These are phyloP conservation scores for Drosophila elegans DNA, from an alignment of 1,140 invertebrate genomes.

Conservation along the genomic window DNA sequence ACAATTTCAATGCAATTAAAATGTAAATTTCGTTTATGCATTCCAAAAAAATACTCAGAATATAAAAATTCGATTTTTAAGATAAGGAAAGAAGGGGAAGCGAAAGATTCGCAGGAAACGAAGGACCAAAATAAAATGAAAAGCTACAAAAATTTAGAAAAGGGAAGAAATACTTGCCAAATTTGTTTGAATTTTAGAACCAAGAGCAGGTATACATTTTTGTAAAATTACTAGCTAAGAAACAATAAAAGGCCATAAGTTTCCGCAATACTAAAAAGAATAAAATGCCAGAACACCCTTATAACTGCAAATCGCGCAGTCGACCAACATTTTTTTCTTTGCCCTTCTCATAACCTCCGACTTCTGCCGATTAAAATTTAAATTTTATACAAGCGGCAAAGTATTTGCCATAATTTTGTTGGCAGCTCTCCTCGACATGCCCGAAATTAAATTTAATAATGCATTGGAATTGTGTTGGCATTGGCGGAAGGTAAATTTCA, in stretches of 20 bases:
- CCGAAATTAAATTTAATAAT: constrained; percentile 80
- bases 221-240: no score
- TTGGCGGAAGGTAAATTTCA: constrained; percentile 48
- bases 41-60: constrained; percentile 21
- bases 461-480: constrained; percentile 53
- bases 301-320: constrained; percentile 1
- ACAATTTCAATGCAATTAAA: constrained; percentile 81
- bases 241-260: no score
- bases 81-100: constrained; percentile 8
- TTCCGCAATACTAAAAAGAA: no score
- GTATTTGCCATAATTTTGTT: constrained; percentile 73
- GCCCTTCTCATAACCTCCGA: constrained; percentile 11
- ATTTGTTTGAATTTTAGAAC: no score
- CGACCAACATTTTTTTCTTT: constrained; percentile 30
- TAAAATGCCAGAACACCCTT: neutral
- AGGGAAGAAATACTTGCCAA: neutral
- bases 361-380: constrained; percentile 70
- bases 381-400: constrained; percentile 61
- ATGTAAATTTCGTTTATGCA: constrained; percentile 80
- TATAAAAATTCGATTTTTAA: constrained; percentile 2
- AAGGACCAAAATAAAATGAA: neutral
- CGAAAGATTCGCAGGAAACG: constrained; percentile 7
- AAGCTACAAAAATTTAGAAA: neutral
- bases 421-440: constrained; percentile 12
- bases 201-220: no score